phyloP scores from a whole-genome alignment of 2,888 invertebrate species.

The Dolomedes plantarius region DNA sequence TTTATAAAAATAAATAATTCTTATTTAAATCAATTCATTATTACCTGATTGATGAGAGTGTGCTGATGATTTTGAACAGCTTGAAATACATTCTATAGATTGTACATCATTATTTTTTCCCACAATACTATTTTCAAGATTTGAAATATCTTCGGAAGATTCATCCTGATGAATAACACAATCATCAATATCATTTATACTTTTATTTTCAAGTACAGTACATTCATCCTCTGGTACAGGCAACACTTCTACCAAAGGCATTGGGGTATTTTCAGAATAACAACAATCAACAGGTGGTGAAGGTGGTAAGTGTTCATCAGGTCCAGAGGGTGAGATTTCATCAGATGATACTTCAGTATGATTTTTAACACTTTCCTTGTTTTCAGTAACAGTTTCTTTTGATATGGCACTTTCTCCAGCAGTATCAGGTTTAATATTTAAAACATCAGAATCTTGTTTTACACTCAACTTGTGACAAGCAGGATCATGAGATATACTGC shows the following conservation, averaged over 20 bases:
- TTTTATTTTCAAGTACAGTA: conserved; percentile 58
- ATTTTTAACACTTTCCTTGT: neutral
- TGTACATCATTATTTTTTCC: neutral
- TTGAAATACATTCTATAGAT: neutral
- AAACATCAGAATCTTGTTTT: neutral
- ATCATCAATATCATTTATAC: conserved; percentile 22
- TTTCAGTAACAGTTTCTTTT: neutral
- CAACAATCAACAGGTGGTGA: too few relatives aligned
- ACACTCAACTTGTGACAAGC: conserved; percentile 43
- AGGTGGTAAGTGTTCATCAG: too few relatives aligned
- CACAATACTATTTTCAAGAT: neutral
- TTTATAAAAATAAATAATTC: too few relatives aligned
- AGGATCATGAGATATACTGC: conserved; percentile 73
- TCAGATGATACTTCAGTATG: neutral
- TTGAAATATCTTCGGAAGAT: neutral
- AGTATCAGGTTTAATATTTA: neutral
- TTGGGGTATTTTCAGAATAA: conserved; percentile 6
- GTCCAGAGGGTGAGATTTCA: too few relatives aligned
- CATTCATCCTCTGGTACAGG: conserved; percentile 59
- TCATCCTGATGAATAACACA: neutral
- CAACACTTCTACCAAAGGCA: conserved; percentile 21
- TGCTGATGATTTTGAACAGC: neutral
- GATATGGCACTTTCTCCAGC: neutral
- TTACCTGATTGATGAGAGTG: neutral
- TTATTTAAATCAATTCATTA: too few relatives aligned